phyloP scores from a whole-genome alignment of 37 sponge, comb jelly and placozoan genomes.

The Bolinopsis microptera region DNA sequence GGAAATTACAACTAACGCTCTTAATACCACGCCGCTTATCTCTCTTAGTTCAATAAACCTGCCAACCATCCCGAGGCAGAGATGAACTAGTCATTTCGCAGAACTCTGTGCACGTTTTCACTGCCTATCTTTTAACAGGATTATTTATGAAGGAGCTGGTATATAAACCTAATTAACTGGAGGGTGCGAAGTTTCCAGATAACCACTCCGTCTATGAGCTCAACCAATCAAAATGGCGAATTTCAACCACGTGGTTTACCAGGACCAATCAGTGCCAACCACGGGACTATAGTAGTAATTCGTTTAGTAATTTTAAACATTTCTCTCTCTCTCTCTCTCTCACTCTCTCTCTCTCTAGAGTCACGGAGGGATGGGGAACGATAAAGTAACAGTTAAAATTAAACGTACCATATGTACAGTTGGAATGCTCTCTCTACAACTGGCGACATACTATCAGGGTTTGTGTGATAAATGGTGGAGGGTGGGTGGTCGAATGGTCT shows the following conservation, averaged over 20 bases:
- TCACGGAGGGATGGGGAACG: neutral
- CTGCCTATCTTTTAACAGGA: neutral
- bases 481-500: too few species aligned
- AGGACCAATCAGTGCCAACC: neutral
- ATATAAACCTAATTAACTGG: constrained; percentile 60
- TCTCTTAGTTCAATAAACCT: neutral
- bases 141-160: constrained; percentile 58
- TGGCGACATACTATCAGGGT: too few species aligned
- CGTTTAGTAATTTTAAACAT: constrained; percentile 63
- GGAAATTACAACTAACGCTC: neutral
- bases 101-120: neutral
- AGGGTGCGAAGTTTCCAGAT: constrained; percentile 51
- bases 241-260: neutral
- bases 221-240: neutral
- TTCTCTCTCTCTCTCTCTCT: constrained; percentile 11
- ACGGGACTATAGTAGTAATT: constrained; percentile 59
- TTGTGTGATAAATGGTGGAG: too few species aligned
- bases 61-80: neutral
- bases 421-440: neutral
- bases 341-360: neutral
- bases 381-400: constrained; percentile 64
- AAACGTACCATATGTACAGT: neutral
- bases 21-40: neutral
- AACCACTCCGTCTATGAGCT: neutral
- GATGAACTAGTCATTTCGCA: neutral